Base-by-base conservation (phyloP, 1,140 invertebrate species). In the Drosophila kohkoa region DNA sequence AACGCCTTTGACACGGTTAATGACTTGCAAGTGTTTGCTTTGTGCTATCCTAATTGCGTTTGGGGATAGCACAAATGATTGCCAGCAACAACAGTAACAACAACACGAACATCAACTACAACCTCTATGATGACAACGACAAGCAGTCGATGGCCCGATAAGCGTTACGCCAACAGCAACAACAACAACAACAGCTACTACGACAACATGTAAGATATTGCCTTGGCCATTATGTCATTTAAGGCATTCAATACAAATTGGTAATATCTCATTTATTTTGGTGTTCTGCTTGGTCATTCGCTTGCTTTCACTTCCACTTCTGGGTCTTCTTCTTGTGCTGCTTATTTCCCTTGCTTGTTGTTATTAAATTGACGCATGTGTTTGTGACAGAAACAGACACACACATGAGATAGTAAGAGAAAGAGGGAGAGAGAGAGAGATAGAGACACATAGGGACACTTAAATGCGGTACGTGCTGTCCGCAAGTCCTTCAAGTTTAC, bases 221-320 rank as follows among this genome's bases (percentile, higher is more conserved):
- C 54, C 38, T 65, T 71, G 67, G 49, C 77, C 81, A 88, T 88
- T 85, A 89, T 88, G 75, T 75, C 81, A 78, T 89, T 75, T 63
- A 72, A 49, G 77, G 85, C 77, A 89, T 89, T 89, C 77, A 85
- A 85, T 85, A 89, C 77, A 89, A 89, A 89, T 89, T 89, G 85
- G 70, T 89, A 90, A 89, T 89, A 89, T 89, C 78, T 89, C 81
- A 89, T 89, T 89, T 89, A 89, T 89, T 81, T 82, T 63, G 75
- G 64, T 75, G 76, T 78, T 62, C 52, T 79, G 69, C 52, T 55
- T 52, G 49, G 41, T 65, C 52, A 60, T 52, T 70, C 38, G 49
- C 51, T 35, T 62, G 8, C 54, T 43, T 38, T 51, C 25, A 10
- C 41, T 46, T 49, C 55, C 43, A 28, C 28, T 55, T 41, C n/a